Base-by-base conservation (phyloP, 2,797 vertebrate genomes). In the Bradypodion ventrale region DNA sequence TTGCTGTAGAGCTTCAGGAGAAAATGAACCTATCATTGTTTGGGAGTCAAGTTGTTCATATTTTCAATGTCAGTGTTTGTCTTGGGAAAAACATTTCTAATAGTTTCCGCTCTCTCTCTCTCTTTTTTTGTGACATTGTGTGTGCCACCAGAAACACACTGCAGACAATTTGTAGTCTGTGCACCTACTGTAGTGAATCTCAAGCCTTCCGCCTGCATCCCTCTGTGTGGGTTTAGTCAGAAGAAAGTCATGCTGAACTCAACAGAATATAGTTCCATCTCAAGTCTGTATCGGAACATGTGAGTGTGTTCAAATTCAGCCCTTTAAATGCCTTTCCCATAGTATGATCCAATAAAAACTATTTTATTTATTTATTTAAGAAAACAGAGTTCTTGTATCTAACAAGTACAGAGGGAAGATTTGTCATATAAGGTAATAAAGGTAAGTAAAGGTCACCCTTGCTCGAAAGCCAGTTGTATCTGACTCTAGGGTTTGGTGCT, bases 1-100 rank as follows among this genome's bases (percentile, higher is more conserved):
- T 85, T 78, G 70, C 69, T 87, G 60, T 81, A 59, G 46, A 76
- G 46, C 15, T 85, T 85, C 19, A 15, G 49, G 80, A 83, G 19
- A 56, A 49, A 68, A 87, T 74, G 21, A 72, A 68, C 78, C 25
- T 16, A 74, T 37, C 70, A 25, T 42, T 44, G 37, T 46, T 73
- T 46, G 42, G 25, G 42, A 49, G 70, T 49, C 42, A 73, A 46
- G 42, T 15, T 29, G 21, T 72, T 27, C 23, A 8, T 44, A 46
- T 73, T n/a, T 25, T 74, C 27, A 73, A 44, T 29, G 29, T 13
- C 42, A 46, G 29, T 66, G n/a, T 66, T 32, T 66, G 65, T 66
- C 32, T 66, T 66, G 32, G 65, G 35, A 16, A 35, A 35, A 66
- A 32, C n/a, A 32, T 19, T 68, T 68, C 32, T 16, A 68, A 52